Conservation (phyloP, 2,888 invertebrate genomes). For the Heliconius sara region DNA sequence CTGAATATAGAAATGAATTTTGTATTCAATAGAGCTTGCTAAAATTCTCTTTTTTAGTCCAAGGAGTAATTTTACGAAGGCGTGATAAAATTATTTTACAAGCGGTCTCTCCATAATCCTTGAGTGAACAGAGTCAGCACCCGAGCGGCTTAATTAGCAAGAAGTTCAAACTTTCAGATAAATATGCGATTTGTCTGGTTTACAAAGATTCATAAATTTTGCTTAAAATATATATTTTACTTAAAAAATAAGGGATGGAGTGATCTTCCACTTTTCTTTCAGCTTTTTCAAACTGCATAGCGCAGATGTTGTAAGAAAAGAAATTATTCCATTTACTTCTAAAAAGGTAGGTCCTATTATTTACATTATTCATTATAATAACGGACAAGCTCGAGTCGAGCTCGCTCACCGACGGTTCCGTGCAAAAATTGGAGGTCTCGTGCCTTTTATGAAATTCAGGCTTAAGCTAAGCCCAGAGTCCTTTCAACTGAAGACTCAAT, state of each 20-base stretch:
- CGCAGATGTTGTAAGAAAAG: no score
- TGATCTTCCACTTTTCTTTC: no score
- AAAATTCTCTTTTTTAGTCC: slow-evolving; percentile 22
- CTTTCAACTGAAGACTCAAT: no score
- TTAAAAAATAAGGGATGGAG: not conserved
- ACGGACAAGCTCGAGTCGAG: no score
- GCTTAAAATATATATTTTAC: not conserved
- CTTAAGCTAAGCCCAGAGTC: no score
- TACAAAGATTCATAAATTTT: slow-evolving; percentile 23
- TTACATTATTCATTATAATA: no score
- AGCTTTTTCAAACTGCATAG: no score
- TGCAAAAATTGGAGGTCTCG: no score
- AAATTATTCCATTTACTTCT: no score
- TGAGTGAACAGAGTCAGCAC: slow-evolving; percentile 25
- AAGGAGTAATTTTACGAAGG: slow-evolving; percentile 20
- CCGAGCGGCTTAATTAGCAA: slow-evolving; percentile 32
- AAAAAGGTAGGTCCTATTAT: no score
- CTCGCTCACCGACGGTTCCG: no score
- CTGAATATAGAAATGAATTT: not conserved
- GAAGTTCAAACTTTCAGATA: slow-evolving; percentile 34
- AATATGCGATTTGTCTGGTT: slow-evolving; percentile 33
- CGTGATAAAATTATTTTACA: slow-evolving; percentile 34
- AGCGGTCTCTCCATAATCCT: slow-evolving; percentile 29
- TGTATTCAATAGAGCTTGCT: slow-evolving; percentile 4
- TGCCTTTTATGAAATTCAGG: no score